These are phyloP conservation scores for Apogon talboti DNA, from an alignment of 2,797 vertebrate genomes.

Conservation along the genomic window DNA sequence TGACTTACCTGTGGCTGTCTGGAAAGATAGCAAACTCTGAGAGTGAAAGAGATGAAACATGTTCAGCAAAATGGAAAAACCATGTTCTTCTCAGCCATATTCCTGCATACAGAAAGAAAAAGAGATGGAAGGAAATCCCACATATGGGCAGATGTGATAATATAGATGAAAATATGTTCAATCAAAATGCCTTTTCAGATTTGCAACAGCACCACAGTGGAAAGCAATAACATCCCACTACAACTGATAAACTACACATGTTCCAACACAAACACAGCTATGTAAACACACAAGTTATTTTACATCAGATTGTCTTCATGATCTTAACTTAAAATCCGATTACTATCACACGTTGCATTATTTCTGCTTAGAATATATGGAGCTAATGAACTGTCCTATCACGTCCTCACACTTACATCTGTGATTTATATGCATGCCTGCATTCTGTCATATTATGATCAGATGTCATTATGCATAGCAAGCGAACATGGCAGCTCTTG, in stretches of 20 bases:
- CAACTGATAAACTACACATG: too few relatives aligned
- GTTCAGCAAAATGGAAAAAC: not conserved
- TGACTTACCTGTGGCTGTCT: constrained; percentile 8
- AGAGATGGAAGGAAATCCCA: not conserved
- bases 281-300: constrained; percentile 2
- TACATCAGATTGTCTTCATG: constrained; percentile 20
- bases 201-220: too few relatives aligned
- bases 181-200: constrained; percentile 27
- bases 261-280: too few relatives aligned
- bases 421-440: constrained; percentile 66
- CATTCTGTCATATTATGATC: constrained; percentile 68
- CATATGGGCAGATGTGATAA: constrained; percentile 33
- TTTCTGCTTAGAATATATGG: constrained; percentile 12
- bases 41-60: not conserved
- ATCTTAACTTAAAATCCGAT: too few relatives aligned
- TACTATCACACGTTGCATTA: constrained; percentile 3
- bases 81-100: not conserved
- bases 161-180: constrained; percentile 9
- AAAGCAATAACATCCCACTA: too few relatives aligned
- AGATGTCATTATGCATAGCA: constrained; percentile 70
- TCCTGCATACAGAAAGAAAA: not conserved
- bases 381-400: constrained; percentile 53
- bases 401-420: constrained; percentile 15
- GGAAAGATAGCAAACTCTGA: constrained; percentile 23
- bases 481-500: constrained; percentile 40